phyloP scores from a whole-genome alignment of 2,797 vertebrate genomes.

The Gastrophryne carolinensis region DNA sequence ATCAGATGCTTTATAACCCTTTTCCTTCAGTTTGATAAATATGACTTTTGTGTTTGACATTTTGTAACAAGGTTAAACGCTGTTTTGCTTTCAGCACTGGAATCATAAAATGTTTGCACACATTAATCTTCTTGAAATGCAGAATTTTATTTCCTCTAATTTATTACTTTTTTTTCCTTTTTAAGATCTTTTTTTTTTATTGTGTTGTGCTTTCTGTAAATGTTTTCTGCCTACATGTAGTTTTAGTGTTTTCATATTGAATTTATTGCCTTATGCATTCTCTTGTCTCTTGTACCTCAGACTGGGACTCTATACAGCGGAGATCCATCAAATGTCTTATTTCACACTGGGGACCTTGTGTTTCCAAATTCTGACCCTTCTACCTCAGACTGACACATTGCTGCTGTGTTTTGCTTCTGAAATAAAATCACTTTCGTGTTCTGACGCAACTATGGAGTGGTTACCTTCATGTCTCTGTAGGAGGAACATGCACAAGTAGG shows the following conservation, averaged over 20 bases:
- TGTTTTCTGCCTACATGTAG: background rate
- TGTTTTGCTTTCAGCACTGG: background rate
- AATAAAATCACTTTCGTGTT: background rate
- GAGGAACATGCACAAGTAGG: too few species aligned
- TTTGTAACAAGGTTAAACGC: background rate
- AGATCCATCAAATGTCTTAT: background rate
- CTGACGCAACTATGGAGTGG: too few species aligned
- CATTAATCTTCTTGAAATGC: background rate
- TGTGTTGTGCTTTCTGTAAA: background rate
- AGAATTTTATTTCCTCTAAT: background rate
- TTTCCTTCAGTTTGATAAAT: background rate
- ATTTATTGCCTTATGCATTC: background rate
- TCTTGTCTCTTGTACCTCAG: background rate
- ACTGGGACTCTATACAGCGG: background rate
- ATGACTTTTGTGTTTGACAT: background rate
- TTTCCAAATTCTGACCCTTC: background rate
- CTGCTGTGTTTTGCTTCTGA: background rate
- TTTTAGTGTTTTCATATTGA: background rate
- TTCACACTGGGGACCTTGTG: background rate
- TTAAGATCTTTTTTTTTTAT: too few species aligned
- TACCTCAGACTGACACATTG: slow-evolving; percentile 22
- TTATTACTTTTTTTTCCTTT: slow-evolving; percentile 17
- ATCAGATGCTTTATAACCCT: background rate
- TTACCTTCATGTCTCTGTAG: too few species aligned
- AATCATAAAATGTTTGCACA: background rate